Conservation (phyloP, 2,113 vertebrate genomes). For the Irena cyanogastra region DNA sequence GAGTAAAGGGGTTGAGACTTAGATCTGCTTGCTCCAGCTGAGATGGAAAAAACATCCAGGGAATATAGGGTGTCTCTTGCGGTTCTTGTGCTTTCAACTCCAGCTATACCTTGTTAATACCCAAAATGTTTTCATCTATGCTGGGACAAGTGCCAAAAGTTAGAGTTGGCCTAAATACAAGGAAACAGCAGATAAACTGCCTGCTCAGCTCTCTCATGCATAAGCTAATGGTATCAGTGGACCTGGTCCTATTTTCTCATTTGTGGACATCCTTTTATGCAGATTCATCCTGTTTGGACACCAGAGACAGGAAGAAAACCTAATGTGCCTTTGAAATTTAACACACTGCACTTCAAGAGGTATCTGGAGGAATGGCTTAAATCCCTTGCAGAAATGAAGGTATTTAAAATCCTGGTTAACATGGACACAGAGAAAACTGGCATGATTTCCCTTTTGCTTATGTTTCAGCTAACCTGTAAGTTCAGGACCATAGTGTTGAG, state of each 20-base stretch:
- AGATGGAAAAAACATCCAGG: neutral
- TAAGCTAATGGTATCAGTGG: neutral
- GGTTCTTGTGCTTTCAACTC: neutral
- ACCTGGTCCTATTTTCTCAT: neutral
- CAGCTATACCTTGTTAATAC: neutral
- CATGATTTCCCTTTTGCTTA: neutral
- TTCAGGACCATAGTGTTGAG: neutral
- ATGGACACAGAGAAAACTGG: neutral
- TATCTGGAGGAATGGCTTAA: neutral
- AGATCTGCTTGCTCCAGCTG: neutral
- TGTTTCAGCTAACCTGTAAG: neutral
- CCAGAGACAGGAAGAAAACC: neutral
- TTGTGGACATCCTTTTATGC: neutral
- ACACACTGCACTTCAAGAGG: neutral
- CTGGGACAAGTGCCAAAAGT: neutral
- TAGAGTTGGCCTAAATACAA: neutral
- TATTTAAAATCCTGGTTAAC: neutral
- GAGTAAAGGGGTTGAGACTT: neutral
- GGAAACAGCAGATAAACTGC: neutral
- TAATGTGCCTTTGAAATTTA: constrained; percentile 6
- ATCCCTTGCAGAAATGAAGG: neutral
- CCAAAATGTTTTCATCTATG: neutral
- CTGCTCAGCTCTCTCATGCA: neutral
- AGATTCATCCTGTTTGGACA: neutral
- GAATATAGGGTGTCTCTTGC: neutral